A percentile compares a stretch with the other conserved stretches of the same genome.
Conservation (phyloP, 2,797 vertebrate genomes). For the Pangasius djambal region DNA sequence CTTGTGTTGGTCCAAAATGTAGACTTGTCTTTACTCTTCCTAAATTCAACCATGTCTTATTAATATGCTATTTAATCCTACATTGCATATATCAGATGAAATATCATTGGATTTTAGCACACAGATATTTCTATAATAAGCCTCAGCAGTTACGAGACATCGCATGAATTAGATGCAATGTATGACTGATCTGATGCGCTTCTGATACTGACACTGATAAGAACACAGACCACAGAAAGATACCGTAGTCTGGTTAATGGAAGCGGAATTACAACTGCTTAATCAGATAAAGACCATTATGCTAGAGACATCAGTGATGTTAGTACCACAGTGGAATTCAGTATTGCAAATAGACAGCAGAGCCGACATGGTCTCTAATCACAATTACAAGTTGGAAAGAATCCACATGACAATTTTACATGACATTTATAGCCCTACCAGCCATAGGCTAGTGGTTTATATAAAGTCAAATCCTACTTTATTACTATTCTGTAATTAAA, state of each 20-base stretch:
- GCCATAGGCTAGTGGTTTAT: neutral
- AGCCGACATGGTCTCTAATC: neutral
- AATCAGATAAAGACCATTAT: constrained; percentile 19
- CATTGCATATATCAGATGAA: neutral
- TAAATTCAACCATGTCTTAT: neutral
- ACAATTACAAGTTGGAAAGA: neutral
- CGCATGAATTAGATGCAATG: neutral
- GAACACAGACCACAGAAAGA: neutral
- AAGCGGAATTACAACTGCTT: constrained; percentile 45
- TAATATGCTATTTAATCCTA: neutral
- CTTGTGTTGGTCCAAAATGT: neutral
- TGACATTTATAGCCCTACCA: neutral
- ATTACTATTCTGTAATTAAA: constrained; percentile 14
- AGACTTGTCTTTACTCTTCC: neutral
- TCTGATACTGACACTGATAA: neutral
- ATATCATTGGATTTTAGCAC: neutral
- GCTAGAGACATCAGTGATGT: neutral
- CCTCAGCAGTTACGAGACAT: neutral
- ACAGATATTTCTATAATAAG: neutral
- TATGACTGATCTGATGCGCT: neutral
- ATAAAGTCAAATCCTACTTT: constrained; percentile 1
- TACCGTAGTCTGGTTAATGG: constrained; percentile 22
- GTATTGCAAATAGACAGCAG: neutral
- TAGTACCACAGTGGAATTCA: neutral
- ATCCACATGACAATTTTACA: constrained; percentile 12